Base-by-base conservation (phyloP, 2,113 vertebrate genomes). In the Calypte anna region DNA sequence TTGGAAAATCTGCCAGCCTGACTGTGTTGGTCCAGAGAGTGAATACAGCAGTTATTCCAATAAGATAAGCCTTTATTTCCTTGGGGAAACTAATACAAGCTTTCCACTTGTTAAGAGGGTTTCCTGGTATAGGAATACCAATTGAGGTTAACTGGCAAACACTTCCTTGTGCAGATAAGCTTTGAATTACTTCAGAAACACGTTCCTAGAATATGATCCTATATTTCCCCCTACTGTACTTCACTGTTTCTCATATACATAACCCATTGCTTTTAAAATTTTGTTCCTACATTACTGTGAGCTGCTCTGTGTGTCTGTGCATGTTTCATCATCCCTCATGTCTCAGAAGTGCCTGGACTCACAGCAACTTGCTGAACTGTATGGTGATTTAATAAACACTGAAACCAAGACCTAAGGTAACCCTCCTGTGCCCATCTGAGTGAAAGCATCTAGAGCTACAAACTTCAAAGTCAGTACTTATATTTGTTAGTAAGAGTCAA, bases 161-260 rank as follows among this genome's bases (percentile, higher is more conserved):
- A 88, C 90, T 96, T 97, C 92, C 93, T 93, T 75, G 51, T 70
- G 43, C 79, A 91, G 83, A 93, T 94, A 93, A 92, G 86, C 27
- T 77, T 93, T 76, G 85, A 89, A 93, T 95, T 78, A 83, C 68
- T 83, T 28, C 88, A 95, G 68, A 82, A 96, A 84, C 38, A 80
- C 5, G 38, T 23, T 80, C 59, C 64, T 85, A 74, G 48, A 86
- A 28, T 25, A 79, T 13, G 44, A 67, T 58, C 61, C 12, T 82
- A 11, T 55, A 46, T 62, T 89, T 51, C 14, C 57, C 25, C 13
- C 48, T 46, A 24, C 40, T 55, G 25, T 50, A n/a, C 24, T 64
- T 75, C 62, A 76, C 43, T 0, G 0, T 40, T 88, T 82, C 38
- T 75, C 31, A 40, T 2, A 36, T 18, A 63, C 7, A 22, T 38